These are phyloP conservation scores for Archilochus colubris DNA, from an alignment of 2,113 vertebrate genomes.

Conservation along the genomic window DNA sequence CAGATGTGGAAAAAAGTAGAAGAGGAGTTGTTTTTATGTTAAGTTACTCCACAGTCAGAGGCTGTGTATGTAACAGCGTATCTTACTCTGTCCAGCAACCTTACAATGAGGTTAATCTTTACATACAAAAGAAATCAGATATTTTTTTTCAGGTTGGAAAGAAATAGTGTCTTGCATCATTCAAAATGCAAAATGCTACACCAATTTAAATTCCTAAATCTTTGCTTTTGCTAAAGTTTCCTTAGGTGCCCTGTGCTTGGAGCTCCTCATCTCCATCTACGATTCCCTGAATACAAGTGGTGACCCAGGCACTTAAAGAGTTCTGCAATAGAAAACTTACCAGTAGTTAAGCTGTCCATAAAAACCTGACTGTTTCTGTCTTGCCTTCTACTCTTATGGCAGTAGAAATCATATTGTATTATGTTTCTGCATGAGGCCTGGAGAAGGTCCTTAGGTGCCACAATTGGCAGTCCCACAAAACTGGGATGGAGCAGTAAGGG, in stretches of 20 bases:
- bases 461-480: not conserved
- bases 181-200: not conserved
- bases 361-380: not conserved
- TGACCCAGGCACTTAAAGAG: not conserved
- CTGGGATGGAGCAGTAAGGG: not conserved
- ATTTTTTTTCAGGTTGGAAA: not conserved
- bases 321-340: not conserved
- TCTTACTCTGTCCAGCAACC: not conserved
- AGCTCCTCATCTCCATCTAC: not conserved
- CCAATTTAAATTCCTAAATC: not conserved
- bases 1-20: not conserved
- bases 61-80: fast-evolving
- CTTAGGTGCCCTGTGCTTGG: not conserved
- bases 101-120: not conserved
- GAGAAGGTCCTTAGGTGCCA: not conserved
- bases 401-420: not conserved
- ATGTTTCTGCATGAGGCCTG: not conserved
- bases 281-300: not conserved
- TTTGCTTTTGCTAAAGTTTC: not conserved
- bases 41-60: not conserved
- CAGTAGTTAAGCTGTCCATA: not conserved
- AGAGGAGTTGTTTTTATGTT: not conserved
- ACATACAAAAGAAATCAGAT: not conserved
- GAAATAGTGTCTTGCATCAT: not conserved
- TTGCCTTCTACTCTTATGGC: not conserved